Base-by-base conservation (phyloP, 2,797 vertebrate genomes). In the Aythya fuligula region DNA sequence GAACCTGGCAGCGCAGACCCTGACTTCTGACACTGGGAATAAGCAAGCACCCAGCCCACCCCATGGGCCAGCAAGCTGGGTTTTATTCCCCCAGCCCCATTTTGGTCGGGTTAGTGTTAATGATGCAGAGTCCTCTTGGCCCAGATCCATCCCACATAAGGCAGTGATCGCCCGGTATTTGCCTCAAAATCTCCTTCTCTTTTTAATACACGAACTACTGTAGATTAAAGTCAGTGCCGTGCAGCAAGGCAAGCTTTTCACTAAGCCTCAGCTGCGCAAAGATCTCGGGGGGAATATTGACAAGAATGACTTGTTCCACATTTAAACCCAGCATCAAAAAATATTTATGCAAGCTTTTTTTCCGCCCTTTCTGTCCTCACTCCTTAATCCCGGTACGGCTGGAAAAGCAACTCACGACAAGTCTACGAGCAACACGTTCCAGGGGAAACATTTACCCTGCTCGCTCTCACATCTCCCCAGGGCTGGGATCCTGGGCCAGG, bases 291-390 rank as follows among this genome's bases (percentile, higher is more conserved):
- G 89, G 89, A 92, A 75, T 85, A 95, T 18, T 3, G 47, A 90
- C 86, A 76, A 54, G 75, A 95, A 38, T 87, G 93, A 92, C 85
- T 76, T 13, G 57, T 75, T 61, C 84, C 87, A 15, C 67, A 47
- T 77, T 94, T 72, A 95, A 94, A 94, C 54, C 80, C 58, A 70
- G 70, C 13, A 32, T 85, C 76, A 91, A 71, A 91, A 93, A 94
- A 89, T 67, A 94, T 72, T 94, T 92, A 78, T 70, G 73, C 54
- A 75, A 89, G 83, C 5, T 74, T 91, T 89, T 88, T 88, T 89
- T 27, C 36, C 16, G 4, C 28, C 79, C 58, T 62, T 91, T 83
- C 93, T 85, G 72, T 93, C 90, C 76, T 92, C 75, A 47, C 88
- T 80, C 84, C 78, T 85, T 74, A 92, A 85, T 95, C 82, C 58